These are phyloP conservation scores for Schlechtendalia chinensis DNA, from an alignment of 1,140 invertebrate genomes.

Conservation along the genomic window DNA sequence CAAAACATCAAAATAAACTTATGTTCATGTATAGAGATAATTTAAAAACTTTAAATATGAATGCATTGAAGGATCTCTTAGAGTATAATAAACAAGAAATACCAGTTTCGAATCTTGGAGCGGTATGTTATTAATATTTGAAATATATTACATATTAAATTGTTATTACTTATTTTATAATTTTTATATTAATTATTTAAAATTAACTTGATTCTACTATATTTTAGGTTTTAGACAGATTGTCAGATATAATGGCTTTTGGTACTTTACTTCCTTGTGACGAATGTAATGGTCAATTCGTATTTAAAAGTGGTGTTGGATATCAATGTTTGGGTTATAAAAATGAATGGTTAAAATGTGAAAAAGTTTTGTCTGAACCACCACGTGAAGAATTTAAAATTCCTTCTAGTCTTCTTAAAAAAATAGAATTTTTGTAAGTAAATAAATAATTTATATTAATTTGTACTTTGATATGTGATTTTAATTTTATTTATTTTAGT, in stretches of 20 bases:
- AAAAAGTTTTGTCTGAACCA: conserved; percentile 70
- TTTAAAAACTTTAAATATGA: conserved; percentile 60
- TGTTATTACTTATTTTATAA: no score
- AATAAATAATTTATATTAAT: conserved; percentile 24
- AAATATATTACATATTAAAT: background rate
- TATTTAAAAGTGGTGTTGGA: conserved; percentile 68
- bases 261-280: conserved; percentile 76
- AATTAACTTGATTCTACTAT: background rate
- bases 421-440: conserved; percentile 64
- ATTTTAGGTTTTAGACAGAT: conserved; percentile 70
- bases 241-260: conserved; percentile 85
- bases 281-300: conserved; percentile 74
- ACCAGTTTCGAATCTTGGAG: conserved; percentile 56
- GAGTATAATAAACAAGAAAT: conserved; percentile 71
- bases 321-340: conserved; percentile 80
- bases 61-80: conserved; percentile 66
- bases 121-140: conserved; percentile 13
- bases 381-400: conserved; percentile 72
- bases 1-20: conserved; percentile 76
- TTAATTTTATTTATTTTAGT: conserved; percentile 54
- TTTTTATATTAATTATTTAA: no score
- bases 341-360: conserved; percentile 89
- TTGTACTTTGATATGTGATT: conserved; percentile 29
- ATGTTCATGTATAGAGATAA: conserved; percentile 70
- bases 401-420: conserved; percentile 66